phyloP scores from a whole-genome alignment of 2,797 vertebrate species.

The Graptemys geographica region DNA sequence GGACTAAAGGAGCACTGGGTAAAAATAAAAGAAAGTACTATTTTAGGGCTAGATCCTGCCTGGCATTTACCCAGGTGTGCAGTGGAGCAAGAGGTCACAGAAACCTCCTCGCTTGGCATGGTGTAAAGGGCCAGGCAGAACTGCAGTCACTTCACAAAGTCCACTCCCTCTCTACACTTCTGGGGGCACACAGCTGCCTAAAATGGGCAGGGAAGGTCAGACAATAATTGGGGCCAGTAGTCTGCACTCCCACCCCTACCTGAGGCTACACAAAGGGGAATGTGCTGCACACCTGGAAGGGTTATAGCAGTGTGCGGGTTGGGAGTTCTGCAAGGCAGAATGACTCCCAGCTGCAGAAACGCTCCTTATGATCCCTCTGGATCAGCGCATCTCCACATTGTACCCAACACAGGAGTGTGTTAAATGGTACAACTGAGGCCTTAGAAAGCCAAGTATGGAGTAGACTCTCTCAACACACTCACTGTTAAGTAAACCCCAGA shows the following conservation, averaged over 20 bases:
- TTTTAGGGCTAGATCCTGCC: not conserved
- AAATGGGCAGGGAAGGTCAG: not conserved
- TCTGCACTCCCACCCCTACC: not conserved
- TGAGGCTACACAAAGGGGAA: not conserved
- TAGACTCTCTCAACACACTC: not conserved
- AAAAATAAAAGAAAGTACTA: constrained; percentile 18
- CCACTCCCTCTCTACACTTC: not conserved
- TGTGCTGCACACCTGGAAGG: not conserved
- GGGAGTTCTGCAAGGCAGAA: not conserved
- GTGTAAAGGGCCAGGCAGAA: not conserved
- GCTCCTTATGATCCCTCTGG: not conserved
- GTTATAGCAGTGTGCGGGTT: not conserved
- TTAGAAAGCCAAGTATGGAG: constrained; percentile 3
- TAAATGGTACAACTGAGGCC: not conserved
- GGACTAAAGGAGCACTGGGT: not conserved
- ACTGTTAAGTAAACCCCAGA: constrained; percentile 30
- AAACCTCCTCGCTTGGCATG: not conserved
- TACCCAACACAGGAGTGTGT: not conserved
- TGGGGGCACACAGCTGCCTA: not conserved
- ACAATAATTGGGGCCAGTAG: not conserved
- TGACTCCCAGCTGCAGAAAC: not conserved
- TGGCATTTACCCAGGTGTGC: not conserved
- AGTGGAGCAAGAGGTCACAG: not conserved
- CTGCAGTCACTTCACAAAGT: not conserved
- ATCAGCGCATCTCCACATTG: not conserved